phyloP scores from a whole-genome alignment of 1,140 invertebrate species.

The Lycorma delicatula region DNA sequence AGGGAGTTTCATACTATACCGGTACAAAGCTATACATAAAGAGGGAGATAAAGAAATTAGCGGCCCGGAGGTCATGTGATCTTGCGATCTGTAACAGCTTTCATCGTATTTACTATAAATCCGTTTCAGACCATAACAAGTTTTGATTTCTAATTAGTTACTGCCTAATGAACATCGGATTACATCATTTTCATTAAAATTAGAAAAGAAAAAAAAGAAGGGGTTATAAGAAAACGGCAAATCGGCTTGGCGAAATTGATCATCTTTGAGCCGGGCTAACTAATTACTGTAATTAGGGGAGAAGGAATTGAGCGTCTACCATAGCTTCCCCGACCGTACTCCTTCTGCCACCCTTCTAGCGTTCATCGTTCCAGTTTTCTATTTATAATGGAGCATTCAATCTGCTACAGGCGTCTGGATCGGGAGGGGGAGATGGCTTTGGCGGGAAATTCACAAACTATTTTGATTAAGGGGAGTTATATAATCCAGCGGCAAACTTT shows the following conservation, averaged over 20 bases:
- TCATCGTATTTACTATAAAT: neutral
- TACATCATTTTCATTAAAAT: neutral
- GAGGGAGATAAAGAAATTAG: neutral
- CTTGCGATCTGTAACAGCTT: too few relatives aligned
- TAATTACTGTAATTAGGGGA: neutral
- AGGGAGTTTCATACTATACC: neutral
- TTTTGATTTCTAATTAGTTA: constrained; percentile 2
- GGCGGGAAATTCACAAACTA: constrained; percentile 3
- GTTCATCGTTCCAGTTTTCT: neutral
- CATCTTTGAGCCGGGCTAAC: neutral
- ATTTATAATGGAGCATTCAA: constrained; percentile 4
- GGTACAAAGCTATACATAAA: neutral
- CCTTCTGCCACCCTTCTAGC: neutral
- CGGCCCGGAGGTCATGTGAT: too few relatives aligned
- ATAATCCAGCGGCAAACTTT: constrained; percentile 3
- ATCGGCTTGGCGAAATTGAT: constrained; percentile 4
- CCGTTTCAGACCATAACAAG: neutral
- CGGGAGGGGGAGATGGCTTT: neutral
- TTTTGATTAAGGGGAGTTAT: constrained; percentile 6
- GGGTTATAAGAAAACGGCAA: neutral
- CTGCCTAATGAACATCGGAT: constrained; percentile 1
- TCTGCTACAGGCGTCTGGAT: neutral
- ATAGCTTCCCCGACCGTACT: neutral
- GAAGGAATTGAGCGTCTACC: neutral
- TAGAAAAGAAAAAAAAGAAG: neutral